Evolutionary conservation across 2,888 invertebrate genomes (phyloP).

Genomic region (Aphidius colemani): DNA sequence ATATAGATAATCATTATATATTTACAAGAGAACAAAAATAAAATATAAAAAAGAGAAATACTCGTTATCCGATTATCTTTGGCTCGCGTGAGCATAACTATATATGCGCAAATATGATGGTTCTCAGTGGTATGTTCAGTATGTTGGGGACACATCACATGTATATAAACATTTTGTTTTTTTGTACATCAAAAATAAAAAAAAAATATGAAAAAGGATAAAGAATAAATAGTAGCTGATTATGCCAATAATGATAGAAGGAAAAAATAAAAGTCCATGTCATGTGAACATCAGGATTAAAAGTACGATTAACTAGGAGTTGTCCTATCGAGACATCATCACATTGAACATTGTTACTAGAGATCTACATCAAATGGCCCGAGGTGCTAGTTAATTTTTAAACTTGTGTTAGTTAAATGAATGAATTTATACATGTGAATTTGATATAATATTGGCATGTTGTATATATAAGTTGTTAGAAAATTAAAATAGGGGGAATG

Average conservation of each 20-base stretch:
- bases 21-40: neutral
- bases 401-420: slow-evolving; percentile 2
- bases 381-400: no score
- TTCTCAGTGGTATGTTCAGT: slow-evolving; percentile 17
- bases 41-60: no score
- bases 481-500: slow-evolving; percentile 27
- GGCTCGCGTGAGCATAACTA: slow-evolving; percentile 24
- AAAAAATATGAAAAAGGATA: slow-evolving; percentile 5
- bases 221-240: slow-evolving; percentile 13
- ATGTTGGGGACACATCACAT: slow-evolving; percentile 3
- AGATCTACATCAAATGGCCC: slow-evolving; percentile 16
- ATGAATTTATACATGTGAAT: slow-evolving; percentile 30
- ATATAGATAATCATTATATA: slow-evolving; percentile 24
- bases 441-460: slow-evolving; percentile 16
- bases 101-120: neutral
- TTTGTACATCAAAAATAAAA: slow-evolving; percentile 10
- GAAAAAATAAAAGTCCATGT: neutral
- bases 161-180: slow-evolving; percentile 3
- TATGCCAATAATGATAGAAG: slow-evolving; percentile 8
- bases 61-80: slow-evolving; percentile 23
- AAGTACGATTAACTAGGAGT: slow-evolving; percentile 50
- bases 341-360: slow-evolving; percentile 34
- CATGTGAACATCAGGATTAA: slow-evolving; percentile 35
- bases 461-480: neutral
- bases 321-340: slow-evolving; percentile 51